Evolutionary conservation across 2,888 invertebrate genomes (phyloP).

Genomic region (Morpho achilles): DNA sequence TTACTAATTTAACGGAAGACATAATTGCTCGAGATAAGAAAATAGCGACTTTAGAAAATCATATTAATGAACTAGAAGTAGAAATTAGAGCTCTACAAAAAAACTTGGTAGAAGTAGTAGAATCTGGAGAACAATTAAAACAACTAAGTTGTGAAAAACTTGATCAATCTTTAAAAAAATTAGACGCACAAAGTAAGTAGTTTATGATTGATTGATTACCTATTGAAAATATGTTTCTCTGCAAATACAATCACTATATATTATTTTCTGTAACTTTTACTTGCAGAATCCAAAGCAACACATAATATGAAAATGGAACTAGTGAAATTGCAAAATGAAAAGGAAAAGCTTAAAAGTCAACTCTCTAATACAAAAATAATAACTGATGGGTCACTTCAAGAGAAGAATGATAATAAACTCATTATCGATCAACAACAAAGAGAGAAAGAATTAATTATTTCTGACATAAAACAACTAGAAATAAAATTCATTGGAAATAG

Average conservation of each 20-base stretch:
- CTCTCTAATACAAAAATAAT: slow-evolving; percentile 43
- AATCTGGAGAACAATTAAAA: slow-evolving; percentile 53
- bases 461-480: slow-evolving; percentile 58
- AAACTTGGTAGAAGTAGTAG: slow-evolving; percentile 44
- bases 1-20: slow-evolving; percentile 47
- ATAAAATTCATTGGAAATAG: slow-evolving; percentile 54
- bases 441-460: slow-evolving; percentile 52
- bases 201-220: background rate
- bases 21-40: slow-evolving; percentile 49
- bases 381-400: slow-evolving; percentile 41
- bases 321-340: slow-evolving; percentile 49
- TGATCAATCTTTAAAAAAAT: slow-evolving; percentile 46
- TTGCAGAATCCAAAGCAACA: slow-evolving; percentile 63
- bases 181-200: slow-evolving; percentile 65
- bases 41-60: slow-evolving; percentile 60
- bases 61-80: slow-evolving; percentile 59
- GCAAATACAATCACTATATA: background rate
- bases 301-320: slow-evolving; percentile 67
- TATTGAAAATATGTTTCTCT: too few species aligned
- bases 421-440: slow-evolving; percentile 46
- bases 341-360: slow-evolving; percentile 45
- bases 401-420: slow-evolving; percentile 45
- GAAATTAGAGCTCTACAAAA: slow-evolving; percentile 54
- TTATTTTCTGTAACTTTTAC: background rate
- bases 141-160: slow-evolving; percentile 45